A percentile compares a stretch with the other conserved stretches of the same genome.
Evolutionary conservation across 1,140 invertebrate species (phyloP).

Genomic region (Megalonaias nervosa): DNA sequence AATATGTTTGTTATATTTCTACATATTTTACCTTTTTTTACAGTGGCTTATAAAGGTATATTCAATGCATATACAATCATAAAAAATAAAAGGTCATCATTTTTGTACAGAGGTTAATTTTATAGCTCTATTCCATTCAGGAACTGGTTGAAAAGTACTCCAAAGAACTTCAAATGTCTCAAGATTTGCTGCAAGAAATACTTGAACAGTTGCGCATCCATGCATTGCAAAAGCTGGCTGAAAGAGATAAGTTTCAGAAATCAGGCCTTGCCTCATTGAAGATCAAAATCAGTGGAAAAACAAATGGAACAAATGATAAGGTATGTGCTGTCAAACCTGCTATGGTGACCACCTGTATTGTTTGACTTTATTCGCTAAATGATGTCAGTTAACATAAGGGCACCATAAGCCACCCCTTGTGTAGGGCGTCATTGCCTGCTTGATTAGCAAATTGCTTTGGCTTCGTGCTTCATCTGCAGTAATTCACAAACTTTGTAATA

Average conservation of each 20-base stretch:
- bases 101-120: no score
- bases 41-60: no score
- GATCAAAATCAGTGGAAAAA: slow-evolving; percentile 61
- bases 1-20: no score
- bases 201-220: slow-evolving; percentile 78
- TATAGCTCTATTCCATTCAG: slow-evolving; percentile 67
- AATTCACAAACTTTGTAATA: no score
- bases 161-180: slow-evolving; percentile 73
- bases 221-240: slow-evolving; percentile 79
- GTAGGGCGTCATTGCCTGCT: not conserved
- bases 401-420: not conserved
- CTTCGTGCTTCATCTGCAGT: not conserved
- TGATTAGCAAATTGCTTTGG: not conserved
- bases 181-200: slow-evolving; percentile 72
- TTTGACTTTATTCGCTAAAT: not conserved
- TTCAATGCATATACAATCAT: no score
- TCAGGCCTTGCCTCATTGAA: slow-evolving; percentile 79
- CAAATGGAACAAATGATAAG: not conserved
- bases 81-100: no score
- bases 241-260: slow-evolving; percentile 76
- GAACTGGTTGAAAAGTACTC: slow-evolving; percentile 76
- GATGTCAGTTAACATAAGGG: not conserved
- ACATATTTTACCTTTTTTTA: no score
- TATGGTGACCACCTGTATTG: not conserved
- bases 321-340: not conserved